These are phyloP conservation scores for Oriolus oriolus DNA, from an alignment of 2,113 vertebrate genomes.

Conservation along the genomic window DNA sequence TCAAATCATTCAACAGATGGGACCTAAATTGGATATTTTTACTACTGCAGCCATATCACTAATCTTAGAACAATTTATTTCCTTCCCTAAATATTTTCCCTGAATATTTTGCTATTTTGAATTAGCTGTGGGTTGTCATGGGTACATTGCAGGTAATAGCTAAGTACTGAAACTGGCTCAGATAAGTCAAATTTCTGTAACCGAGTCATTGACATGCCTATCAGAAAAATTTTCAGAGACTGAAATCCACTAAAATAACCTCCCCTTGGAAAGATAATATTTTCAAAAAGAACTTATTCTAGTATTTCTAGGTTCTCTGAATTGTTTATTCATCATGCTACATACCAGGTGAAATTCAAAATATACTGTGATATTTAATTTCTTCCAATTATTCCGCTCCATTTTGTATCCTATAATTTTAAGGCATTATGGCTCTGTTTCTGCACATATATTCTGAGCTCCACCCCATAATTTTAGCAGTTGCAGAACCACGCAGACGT, in stretches of 20 bases:
- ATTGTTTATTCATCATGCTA: neutral
- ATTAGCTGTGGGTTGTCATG: neutral
- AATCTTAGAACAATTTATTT: neutral
- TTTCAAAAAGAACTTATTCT: neutral
- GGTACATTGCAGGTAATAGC: neutral
- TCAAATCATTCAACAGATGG: neutral
- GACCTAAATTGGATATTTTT: neutral
- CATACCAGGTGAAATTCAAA: neutral
- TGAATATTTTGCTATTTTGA: neutral
- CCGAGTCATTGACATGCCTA: accelerated
- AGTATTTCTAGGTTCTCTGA: neutral
- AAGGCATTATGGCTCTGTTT: neutral
- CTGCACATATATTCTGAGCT: neutral
- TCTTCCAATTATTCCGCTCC: neutral
- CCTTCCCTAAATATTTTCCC: neutral
- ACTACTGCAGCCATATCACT: neutral
- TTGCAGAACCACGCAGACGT: neutral
- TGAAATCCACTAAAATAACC: neutral
- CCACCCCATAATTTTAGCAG: neutral
- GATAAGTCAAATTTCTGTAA: neutral
- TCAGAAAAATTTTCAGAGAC: neutral
- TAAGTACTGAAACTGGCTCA: neutral
- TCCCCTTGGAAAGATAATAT: neutral
- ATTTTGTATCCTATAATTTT: neutral
- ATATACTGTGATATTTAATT: neutral